These are phyloP conservation scores for Dicyrtoma fusca DNA, from an alignment of 2,888 invertebrate genomes.

Conservation along the genomic window DNA sequence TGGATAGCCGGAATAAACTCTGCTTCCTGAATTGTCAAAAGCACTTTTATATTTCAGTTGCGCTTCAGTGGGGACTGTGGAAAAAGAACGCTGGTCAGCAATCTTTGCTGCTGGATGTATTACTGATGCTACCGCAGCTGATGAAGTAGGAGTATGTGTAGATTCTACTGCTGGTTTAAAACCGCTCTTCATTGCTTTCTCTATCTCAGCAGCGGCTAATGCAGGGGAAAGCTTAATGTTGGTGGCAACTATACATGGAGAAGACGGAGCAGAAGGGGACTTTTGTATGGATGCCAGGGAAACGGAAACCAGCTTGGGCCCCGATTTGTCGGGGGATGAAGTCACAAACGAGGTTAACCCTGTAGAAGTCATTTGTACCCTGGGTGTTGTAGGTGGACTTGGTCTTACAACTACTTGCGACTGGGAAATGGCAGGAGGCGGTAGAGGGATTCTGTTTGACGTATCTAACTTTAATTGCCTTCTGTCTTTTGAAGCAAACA, in stretches of 20 bases:
- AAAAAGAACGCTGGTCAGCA: neutral
- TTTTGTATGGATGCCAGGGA: neutral
- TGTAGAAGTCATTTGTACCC: neutral
- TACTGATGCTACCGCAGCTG: neutral
- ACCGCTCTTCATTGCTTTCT: neutral
- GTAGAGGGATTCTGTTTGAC: neutral
- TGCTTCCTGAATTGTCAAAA: too few species aligned
- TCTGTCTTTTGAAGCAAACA: constrained; percentile 25
- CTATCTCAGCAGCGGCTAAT: neutral
- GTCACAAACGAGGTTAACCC: neutral
- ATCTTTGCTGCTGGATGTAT: neutral
- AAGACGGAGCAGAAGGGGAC: neutral
- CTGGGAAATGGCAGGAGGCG: neutral
- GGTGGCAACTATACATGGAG: neutral
- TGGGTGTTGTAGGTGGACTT: neutral
- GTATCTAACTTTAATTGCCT: neutral
- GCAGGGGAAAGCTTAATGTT: neutral
- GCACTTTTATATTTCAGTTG: too few species aligned
- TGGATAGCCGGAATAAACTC: too few species aligned
- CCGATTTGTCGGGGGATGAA: neutral
- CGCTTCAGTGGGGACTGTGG: neutral
- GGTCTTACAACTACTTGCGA: neutral
- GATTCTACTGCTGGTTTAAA: neutral
- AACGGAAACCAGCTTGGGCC: neutral
- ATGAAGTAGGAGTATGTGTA: neutral